phyloP scores from a whole-genome alignment of 2,888 invertebrate species.

The Amorpha juglandis region DNA sequence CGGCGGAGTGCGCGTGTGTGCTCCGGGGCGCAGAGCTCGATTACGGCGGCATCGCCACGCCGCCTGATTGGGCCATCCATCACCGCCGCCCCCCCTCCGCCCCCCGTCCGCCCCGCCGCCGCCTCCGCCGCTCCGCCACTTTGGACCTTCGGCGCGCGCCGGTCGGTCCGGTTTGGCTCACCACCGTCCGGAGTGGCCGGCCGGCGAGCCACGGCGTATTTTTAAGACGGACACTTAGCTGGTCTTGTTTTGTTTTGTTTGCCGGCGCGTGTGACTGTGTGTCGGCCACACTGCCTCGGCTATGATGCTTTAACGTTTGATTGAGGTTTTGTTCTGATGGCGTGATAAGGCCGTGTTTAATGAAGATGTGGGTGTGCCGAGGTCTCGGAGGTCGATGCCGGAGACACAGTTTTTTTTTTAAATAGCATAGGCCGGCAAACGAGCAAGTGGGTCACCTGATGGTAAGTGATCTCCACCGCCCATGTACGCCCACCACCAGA shows the following conservation, averaged over 20 bases:
- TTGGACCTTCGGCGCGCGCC: slow-evolving; percentile 46
- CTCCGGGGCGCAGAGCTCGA: slow-evolving; percentile 76
- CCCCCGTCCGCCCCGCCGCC: slow-evolving; percentile 59
- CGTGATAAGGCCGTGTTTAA: slow-evolving; percentile 75
- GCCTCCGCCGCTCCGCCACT: slow-evolving; percentile 48
- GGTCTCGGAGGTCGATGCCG: not conserved
- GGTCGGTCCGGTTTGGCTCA: slow-evolving; percentile 41
- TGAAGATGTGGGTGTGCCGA: slow-evolving; percentile 77
- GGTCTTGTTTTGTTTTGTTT: slow-evolving; percentile 74
- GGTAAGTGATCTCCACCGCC: too few relatives aligned
- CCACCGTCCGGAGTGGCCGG: slow-evolving; percentile 42
- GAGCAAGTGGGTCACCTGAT: too few relatives aligned
- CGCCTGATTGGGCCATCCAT: slow-evolving; percentile 85
- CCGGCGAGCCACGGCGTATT: slow-evolving; percentile 61
- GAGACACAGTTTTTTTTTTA: too few relatives aligned
- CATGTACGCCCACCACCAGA: too few relatives aligned
- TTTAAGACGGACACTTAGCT: slow-evolving; percentile 83
- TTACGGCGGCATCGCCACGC: slow-evolving; percentile 80
- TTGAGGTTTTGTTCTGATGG: slow-evolving; percentile 81
- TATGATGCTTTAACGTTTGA: slow-evolving; percentile 82
- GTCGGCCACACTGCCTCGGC: too few relatives aligned
- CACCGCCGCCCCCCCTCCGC: slow-evolving; percentile 72
- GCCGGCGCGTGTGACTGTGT: not conserved
- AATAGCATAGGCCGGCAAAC: too few relatives aligned
- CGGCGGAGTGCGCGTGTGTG: slow-evolving; percentile 60